Conservation (phyloP, 2,797 vertebrate genomes). For the Knipowitschia caucasica region DNA sequence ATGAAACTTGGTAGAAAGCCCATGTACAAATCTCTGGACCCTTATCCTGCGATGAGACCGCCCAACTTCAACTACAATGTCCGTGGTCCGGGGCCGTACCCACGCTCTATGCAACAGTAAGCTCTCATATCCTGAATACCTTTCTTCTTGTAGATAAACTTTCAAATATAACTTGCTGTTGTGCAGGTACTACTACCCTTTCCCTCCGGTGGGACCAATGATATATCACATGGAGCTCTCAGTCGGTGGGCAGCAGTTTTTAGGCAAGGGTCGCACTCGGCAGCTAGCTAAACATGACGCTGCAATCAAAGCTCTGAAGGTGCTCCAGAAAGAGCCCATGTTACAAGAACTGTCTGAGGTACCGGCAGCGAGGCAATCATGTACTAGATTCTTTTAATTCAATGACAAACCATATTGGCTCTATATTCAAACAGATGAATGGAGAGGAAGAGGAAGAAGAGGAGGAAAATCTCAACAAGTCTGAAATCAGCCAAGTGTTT, state of each 20-base stretch:
- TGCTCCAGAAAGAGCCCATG: conserved; percentile 90
- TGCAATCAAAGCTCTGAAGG: conserved; percentile 90
- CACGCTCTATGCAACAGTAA: conserved; percentile 81
- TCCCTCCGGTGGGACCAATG: conserved; percentile 89
- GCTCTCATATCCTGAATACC: conserved; percentile 19
- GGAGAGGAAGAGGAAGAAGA: conserved; percentile 90
- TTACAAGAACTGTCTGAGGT: conserved; percentile 81
- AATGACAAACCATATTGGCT: background rate
- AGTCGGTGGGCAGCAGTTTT: conserved; percentile 94
- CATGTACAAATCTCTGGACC: conserved; percentile 92
- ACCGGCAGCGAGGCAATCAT: conserved; percentile 21
- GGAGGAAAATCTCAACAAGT: conserved; percentile 99
- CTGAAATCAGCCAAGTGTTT: conserved; percentile 99
- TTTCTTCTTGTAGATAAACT: background rate
- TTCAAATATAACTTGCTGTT: conserved; percentile 5
- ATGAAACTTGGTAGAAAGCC: conserved; percentile 97
- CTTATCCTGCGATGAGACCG: conserved; percentile 91
- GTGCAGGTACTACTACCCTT: conserved; percentile 96
- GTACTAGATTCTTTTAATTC: background rate
- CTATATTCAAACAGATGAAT: conserved; percentile 78
- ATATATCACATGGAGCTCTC: conserved; percentile 96
- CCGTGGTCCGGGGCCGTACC: conserved; percentile 78
- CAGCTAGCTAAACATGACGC: conserved; percentile 94
- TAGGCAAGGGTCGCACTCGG: conserved; percentile 92
- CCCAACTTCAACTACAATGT: conserved; percentile 92